Conservation (phyloP, 2,888 invertebrate species). For the Selenia dentaria region DNA sequence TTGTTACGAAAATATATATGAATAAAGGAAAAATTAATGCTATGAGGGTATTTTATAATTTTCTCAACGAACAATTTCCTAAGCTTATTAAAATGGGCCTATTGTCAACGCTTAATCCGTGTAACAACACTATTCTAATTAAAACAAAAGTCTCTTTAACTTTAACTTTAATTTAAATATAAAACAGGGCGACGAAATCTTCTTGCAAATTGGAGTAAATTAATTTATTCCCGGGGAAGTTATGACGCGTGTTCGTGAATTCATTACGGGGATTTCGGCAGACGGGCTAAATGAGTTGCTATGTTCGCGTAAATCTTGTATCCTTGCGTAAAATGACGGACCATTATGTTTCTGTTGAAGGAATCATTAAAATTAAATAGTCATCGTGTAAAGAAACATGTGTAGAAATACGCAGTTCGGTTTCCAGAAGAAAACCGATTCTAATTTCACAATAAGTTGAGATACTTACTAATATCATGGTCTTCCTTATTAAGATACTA, state of each 20-base stretch:
- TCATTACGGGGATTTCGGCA: constrained; percentile 65
- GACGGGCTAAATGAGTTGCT: constrained; percentile 45
- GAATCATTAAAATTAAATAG: constrained; percentile 3
- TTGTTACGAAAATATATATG: too few relatives aligned
- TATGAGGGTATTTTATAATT: too few relatives aligned
- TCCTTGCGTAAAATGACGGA: constrained; percentile 12
- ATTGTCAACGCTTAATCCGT: constrained; percentile 17
- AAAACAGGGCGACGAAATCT: constrained; percentile 51
- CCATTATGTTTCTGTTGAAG: constrained; percentile 6
- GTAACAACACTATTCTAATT: constrained; percentile 23
- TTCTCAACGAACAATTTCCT: neutral
- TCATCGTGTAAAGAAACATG: neutral
- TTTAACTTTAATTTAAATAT: constrained; percentile 43
- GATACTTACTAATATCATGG: too few relatives aligned
- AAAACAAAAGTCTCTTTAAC: constrained; percentile 39
- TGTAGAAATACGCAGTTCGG: neutral
- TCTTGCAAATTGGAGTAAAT: constrained; percentile 63
- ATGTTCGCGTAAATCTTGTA: constrained; percentile 8
- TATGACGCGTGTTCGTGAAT: constrained; percentile 72
- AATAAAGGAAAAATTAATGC: too few relatives aligned
- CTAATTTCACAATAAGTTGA: too few relatives aligned
- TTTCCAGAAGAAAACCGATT: too few relatives aligned
- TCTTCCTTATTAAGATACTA: too few relatives aligned
- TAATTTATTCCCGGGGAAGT: constrained; percentile 71
- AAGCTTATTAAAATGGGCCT: constrained; percentile 9